Conservation (phyloP, 2,797 vertebrate genomes). For the Trachops cirrhosus region DNA sequence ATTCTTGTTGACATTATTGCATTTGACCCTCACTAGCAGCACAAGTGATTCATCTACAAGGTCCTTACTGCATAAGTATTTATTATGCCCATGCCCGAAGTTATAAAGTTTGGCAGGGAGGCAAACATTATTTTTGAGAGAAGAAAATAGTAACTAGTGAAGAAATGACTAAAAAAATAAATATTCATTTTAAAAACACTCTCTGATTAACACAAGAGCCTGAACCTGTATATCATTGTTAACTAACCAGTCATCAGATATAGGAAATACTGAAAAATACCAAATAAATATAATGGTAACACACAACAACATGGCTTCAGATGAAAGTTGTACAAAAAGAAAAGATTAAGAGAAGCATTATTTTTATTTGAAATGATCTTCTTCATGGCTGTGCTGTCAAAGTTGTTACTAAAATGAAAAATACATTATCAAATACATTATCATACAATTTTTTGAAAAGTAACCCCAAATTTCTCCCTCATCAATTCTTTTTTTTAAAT, state of each 20-base stretch:
- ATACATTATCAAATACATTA: neutral
- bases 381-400: neutral
- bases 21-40: neutral
- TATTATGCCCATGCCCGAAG: neutral
- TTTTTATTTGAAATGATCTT: neutral
- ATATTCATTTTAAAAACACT: neutral
- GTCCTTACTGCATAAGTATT: neutral
- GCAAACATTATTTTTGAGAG: neutral
- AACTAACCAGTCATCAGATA: neutral
- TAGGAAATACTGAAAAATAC: neutral
- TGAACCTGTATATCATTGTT: neutral
- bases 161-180: neutral
- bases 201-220: neutral
- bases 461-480: neutral
- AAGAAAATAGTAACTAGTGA: neutral
- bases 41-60: neutral
- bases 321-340: neutral
- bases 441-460: neutral
- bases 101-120: neutral
- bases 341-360: neutral
- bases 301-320: neutral
- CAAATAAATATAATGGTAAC: neutral
- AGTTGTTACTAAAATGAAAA: neutral
- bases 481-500: no score
- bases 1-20: neutral